Evolutionary conservation across 1,140 invertebrate species (phyloP).

Genomic region (Drosophila jambulina): DNA sequence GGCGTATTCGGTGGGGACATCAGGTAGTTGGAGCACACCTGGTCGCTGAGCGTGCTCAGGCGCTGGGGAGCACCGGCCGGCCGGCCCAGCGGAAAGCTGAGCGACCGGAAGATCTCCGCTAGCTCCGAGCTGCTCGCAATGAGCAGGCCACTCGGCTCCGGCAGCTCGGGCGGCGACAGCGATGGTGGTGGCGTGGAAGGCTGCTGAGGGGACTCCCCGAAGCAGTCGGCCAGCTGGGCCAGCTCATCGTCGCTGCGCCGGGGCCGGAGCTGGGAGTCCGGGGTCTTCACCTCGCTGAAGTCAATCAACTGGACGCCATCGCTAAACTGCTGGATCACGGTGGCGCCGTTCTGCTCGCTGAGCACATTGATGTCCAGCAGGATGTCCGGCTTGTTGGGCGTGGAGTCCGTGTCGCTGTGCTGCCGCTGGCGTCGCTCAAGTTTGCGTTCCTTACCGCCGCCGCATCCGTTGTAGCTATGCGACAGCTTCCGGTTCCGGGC

Average conservation of each 20-base stretch:
- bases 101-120: slow-evolving; percentile 80
- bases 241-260: slow-evolving; percentile 62
- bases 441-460: slow-evolving; percentile 68
- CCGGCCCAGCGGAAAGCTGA: slow-evolving; percentile 74
- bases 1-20: slow-evolving; percentile 84
- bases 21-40: slow-evolving; percentile 76
- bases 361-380: slow-evolving; percentile 81
- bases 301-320: slow-evolving; percentile 76
- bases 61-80: slow-evolving; percentile 60
- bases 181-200: slow-evolving; percentile 80
- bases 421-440: slow-evolving; percentile 67
- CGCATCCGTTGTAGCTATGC: slow-evolving; percentile 80
- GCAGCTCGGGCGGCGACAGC: slow-evolving; percentile 72
- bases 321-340: slow-evolving; percentile 64
- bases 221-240: slow-evolving; percentile 73
- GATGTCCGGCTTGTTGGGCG: slow-evolving; percentile 80
- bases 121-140: slow-evolving; percentile 76
- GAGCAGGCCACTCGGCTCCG: slow-evolving; percentile 68
- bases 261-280: slow-evolving; percentile 17
- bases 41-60: slow-evolving; percentile 81
- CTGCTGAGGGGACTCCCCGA: slow-evolving; percentile 70
- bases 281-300: slow-evolving; percentile 51
- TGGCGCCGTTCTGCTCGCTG: slow-evolving; percentile 60
- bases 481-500: slow-evolving; percentile 79
- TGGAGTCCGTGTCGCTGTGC: slow-evolving; percentile 81